Conservation (phyloP, 1,140 invertebrate genomes). For the Hyles vespertilio region DNA sequence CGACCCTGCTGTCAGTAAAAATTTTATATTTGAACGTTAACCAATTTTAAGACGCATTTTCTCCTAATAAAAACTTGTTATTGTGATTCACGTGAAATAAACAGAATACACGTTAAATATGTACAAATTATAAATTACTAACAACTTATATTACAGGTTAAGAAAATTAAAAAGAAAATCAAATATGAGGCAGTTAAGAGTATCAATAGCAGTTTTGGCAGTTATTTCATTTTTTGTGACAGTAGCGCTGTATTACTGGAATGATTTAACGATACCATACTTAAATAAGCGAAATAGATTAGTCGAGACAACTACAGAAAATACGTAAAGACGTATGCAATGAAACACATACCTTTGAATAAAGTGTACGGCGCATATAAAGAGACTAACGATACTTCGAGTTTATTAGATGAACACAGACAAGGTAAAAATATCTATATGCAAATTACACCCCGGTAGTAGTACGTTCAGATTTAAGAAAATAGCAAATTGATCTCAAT, state of each 20-base stretch:
- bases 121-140: background rate
- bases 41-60: too few species aligned
- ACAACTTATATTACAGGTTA: constrained; percentile 33
- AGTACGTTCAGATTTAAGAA: too few species aligned
- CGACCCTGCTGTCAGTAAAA: background rate
- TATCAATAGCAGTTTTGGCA: constrained; percentile 23
- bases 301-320: constrained; percentile 11
- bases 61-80: too few species aligned
- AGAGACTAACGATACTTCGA: constrained; percentile 12
- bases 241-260: constrained; percentile 31
- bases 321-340: constrained; percentile 18
- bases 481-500: constrained; percentile 1
- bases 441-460: background rate
- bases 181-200: constrained; percentile 38
- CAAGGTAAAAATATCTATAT: constrained; percentile 24
- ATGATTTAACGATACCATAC: background rate
- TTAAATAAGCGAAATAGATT: constrained; percentile 8
- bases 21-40: too few species aligned
- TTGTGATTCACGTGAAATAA: too few species aligned
- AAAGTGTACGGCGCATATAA: constrained; percentile 38
- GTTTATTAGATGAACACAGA: constrained; percentile 24
- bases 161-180: constrained; percentile 33
- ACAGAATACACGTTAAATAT: too few species aligned
- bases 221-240: constrained; percentile 32
- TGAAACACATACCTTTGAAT: constrained; percentile 40